Evolutionary conservation across 2,113 vertebrate species (phyloP).

Genomic region (Chaenogobius annularis): DNA sequence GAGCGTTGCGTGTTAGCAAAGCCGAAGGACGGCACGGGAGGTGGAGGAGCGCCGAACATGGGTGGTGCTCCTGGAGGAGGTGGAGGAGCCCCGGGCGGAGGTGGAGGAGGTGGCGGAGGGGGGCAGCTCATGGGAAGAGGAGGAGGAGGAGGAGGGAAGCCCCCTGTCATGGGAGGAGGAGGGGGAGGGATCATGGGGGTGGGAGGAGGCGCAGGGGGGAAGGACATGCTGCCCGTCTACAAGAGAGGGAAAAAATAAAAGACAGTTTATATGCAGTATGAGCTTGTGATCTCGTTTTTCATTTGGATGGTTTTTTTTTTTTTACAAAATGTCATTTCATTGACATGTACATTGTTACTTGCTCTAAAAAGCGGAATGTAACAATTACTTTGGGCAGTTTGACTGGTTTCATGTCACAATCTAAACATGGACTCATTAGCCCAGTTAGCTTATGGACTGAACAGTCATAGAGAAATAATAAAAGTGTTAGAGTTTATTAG

Average conservation of each 20-base stretch:
- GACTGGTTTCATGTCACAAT: not conserved
- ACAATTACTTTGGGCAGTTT: not conserved
- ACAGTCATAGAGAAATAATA: not conserved
- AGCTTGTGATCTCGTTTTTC: not conserved
- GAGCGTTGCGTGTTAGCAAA: slow-evolving; percentile 76
- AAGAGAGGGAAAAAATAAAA: slow-evolving; percentile 46
- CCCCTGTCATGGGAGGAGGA: slow-evolving; percentile 68
- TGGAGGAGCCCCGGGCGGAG: slow-evolving; percentile 87
- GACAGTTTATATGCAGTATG: not conserved
- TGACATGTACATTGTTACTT: not conserved
- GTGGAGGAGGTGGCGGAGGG: slow-evolving; percentile 77
- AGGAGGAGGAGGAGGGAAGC: slow-evolving; percentile 83
- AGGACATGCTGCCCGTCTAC: slow-evolving; percentile 69
- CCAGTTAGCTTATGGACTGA: not conserved
- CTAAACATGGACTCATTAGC: not conserved
- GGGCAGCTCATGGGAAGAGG: slow-evolving; percentile 83
- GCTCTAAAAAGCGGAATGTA: not conserved
- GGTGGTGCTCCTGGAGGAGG: slow-evolving; percentile 92
- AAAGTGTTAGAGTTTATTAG: not conserved
- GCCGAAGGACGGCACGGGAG: slow-evolving; percentile 73
- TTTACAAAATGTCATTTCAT: not conserved
- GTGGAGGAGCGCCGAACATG: slow-evolving; percentile 79
- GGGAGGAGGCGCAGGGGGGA: slow-evolving; percentile 78
- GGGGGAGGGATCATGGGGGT: slow-evolving; percentile 69
- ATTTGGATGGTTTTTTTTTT: not conserved